Base-by-base conservation (phyloP, 2,888 invertebrate genomes). In the Parnassius smintheus region DNA sequence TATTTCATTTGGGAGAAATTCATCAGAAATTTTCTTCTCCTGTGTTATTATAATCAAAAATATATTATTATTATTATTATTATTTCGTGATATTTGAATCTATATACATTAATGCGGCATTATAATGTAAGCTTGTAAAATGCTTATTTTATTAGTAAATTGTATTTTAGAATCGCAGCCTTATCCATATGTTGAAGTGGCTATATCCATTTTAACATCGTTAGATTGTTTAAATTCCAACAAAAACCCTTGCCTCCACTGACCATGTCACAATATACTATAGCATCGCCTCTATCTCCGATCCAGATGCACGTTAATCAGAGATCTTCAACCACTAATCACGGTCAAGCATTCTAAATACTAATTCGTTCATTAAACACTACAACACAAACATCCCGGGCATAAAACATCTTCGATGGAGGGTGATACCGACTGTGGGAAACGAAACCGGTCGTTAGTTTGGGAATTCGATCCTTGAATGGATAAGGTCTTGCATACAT, bases 371-470 rank as follows among this genome's bases (percentile, higher is more conserved):
- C 48, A 62, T 62, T 62, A 62, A 62, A 62, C 56, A 62, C 51
- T 46, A 46, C 51, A 56, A 45, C 35, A 52, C 42, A 42, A 56
- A 52, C 56, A 51, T 62, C 61, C 57, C 62, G 58, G 54, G 53
- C 12, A 25, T 54, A 44, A 53, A 46, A 44, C 58, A 57, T 62
- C 62, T 58, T 57, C 62, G 62, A 46, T 12, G 49, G 53, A 58
- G 62, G 57, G 52, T 58, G 62, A 49, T 57, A 49, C 59, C 44
- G 56, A 50, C 64, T 66, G 71, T 72, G 71, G 71, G 71, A 72
- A 69, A 67, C 62, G 46, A 53, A 69, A 72, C 71, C 71, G 70
- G 71, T 72, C 64, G 9, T 2, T 53, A 56, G 50, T 63, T 66
- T 59, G 66, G 61, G 59, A 64, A 62, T 62, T 61, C 62, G 61